A percentile compares a stretch with the other conserved stretches of the same genome.
phyloP scores from a whole-genome alignment of 2,888 invertebrate genomes.

The Pegoplata infirma region DNA sequence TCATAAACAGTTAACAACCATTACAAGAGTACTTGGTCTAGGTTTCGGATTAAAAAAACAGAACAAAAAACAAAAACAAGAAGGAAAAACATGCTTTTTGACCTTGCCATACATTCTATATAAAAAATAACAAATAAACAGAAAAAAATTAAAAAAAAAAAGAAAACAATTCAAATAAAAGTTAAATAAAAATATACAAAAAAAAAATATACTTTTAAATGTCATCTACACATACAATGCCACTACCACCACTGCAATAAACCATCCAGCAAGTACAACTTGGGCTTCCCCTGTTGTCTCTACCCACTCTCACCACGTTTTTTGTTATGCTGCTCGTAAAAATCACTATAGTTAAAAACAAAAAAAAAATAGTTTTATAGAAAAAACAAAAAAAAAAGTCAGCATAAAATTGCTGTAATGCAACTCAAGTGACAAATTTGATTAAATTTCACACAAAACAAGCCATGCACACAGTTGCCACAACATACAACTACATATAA shows the following conservation, averaged over 20 bases:
- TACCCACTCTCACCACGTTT: neutral
- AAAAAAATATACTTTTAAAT: slow-evolving; percentile 34
- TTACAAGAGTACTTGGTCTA: slow-evolving; percentile 45
- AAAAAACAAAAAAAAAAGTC: too few relatives aligned
- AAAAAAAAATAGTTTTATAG: neutral
- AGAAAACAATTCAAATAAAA: slow-evolving; percentile 14
- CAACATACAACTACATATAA: slow-evolving; percentile 7
- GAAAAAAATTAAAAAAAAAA: slow-evolving; percentile 20
- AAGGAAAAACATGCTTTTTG: slow-evolving; percentile 52
- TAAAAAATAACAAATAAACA: slow-evolving; percentile 27
- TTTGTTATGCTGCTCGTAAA: too few relatives aligned
- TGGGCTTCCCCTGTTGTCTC: too few relatives aligned
- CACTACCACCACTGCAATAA: neutral
- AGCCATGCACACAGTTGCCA: slow-evolving; percentile 14
- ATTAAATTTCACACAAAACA: slow-evolving; percentile 55
- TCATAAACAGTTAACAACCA: slow-evolving; percentile 52
- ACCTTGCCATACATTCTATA: slow-evolving; percentile 55
- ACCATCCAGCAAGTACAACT: neutral
- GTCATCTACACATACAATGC: slow-evolving; percentile 23
- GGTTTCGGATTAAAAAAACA: slow-evolving; percentile 42
- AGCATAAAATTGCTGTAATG: slow-evolving; percentile 36
- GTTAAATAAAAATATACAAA: neutral
- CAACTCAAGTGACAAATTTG: slow-evolving; percentile 57
- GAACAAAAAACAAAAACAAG: too few relatives aligned
- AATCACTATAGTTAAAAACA: neutral